A percentile compares a stretch with the other conserved stretches of the same genome.
Conservation (phyloP, 2,113 vertebrate species). For the Benitochromis conjunctus region DNA sequence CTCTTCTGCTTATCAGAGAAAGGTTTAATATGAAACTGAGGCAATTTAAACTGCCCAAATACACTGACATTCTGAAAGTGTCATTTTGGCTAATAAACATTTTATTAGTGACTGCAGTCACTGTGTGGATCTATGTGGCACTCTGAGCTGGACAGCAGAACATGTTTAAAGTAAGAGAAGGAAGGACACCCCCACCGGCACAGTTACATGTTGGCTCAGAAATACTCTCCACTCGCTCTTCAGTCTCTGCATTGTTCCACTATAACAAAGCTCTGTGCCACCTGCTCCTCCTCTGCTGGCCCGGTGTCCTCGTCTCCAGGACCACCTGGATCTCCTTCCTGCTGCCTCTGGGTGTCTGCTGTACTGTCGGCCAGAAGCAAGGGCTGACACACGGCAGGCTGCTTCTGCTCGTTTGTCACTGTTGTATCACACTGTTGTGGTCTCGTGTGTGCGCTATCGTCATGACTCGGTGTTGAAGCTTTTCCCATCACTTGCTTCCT, state of each 20-base stretch:
- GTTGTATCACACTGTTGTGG: not conserved
- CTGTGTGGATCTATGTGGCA: not conserved
- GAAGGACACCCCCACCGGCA: not conserved
- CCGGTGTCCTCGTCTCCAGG: not conserved
- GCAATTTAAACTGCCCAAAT: not conserved
- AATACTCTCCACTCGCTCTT: not conserved
- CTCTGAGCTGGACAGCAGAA: not conserved
- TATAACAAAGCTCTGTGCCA: conserved; percentile 39
- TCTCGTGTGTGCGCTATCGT: not conserved
- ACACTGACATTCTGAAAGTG: not conserved
- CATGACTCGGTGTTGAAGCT: not conserved
- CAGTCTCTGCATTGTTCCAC: not conserved
- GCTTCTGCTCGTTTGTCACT: not conserved
- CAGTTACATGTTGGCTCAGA: not conserved
- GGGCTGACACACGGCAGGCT: not conserved
- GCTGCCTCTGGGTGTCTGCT: not conserved
- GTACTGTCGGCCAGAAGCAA: not conserved
- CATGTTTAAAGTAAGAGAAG: not conserved
- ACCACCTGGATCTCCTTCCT: not conserved
- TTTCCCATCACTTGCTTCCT: not conserved
- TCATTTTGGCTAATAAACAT: fast-evolving
- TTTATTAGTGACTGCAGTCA: not conserved
- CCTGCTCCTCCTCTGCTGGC: not conserved
- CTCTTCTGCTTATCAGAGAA: too few relatives aligned
- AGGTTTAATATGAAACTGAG: too few relatives aligned